These are phyloP conservation scores for Boloria selene DNA, from an alignment of 2,888 invertebrate species.

Conservation along the genomic window DNA sequence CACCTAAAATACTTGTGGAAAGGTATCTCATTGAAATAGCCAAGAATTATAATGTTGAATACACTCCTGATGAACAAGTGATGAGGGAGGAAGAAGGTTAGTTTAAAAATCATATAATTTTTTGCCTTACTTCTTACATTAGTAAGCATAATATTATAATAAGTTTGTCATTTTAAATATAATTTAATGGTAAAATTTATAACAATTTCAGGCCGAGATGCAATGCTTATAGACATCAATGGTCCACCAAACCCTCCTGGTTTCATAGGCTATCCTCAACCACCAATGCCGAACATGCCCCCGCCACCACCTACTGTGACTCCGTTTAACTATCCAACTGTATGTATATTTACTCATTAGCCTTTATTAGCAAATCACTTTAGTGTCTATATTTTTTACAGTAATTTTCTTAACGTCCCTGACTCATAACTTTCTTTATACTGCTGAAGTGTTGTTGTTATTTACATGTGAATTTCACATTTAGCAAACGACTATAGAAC, in stretches of 20 bases:
- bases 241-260: conserved; percentile 88
- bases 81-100: conserved; percentile 88
- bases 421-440: neutral
- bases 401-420: too few relatives aligned
- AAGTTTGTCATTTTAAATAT: too few relatives aligned
- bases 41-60: conserved; percentile 95
- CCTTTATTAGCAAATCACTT: too few relatives aligned
- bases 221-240: conserved; percentile 86
- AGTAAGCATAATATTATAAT: too few relatives aligned
- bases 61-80: conserved; percentile 96
- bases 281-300: conserved; percentile 77
- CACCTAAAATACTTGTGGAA: conserved; percentile 97
- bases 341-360: conserved; percentile 47
- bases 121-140: too few relatives aligned
- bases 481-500: too few relatives aligned
- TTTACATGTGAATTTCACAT: neutral
- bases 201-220: conserved; percentile 78
- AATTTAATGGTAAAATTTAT: neutral
- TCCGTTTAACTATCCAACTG: conserved; percentile 87
- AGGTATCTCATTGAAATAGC: conserved; percentile 97
- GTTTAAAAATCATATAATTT: neutral
- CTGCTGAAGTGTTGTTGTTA: neutral
- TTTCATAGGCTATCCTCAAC: conserved; percentile 91
- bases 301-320: conserved; percentile 71
- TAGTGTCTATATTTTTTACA: too few relatives aligned